Conservation (phyloP, 2,113 vertebrate genomes). For the Orcinus orca region DNA sequence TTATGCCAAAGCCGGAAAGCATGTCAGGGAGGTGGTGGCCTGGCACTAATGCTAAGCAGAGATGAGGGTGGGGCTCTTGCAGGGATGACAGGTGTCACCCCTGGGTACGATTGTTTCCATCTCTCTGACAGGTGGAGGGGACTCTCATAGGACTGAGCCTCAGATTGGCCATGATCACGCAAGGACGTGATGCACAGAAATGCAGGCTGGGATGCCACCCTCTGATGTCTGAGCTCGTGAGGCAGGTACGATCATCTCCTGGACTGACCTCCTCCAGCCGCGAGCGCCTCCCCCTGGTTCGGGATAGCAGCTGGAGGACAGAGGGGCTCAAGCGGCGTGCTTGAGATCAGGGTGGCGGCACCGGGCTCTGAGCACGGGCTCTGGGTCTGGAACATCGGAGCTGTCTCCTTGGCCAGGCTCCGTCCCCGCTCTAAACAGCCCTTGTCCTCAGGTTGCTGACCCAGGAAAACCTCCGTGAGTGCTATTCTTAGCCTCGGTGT, state of each 20-base stretch:
- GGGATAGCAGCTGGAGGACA: accelerated
- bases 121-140: background rate
- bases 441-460: background rate
- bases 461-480: accelerated
- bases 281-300: no score
- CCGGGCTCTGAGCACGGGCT: accelerated
- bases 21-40: accelerated
- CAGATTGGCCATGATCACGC: accelerated
- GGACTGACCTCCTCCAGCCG: background rate
- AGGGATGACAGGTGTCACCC: background rate
- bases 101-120: background rate
- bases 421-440: no score
- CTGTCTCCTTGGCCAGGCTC: background rate
- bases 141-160: accelerated
- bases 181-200: accelerated
- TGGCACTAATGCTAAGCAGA: background rate
- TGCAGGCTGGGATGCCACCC: accelerated
- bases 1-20: no score
- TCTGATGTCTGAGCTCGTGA: accelerated
- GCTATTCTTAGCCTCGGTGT: background rate
- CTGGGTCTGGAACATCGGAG: no score
- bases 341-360: accelerated
- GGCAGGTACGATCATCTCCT: accelerated
- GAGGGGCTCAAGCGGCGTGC: background rate
- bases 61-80: background rate